phyloP scores from a whole-genome alignment of 2,888 invertebrate genomes.

The Leptinotarsa peninsularis region DNA sequence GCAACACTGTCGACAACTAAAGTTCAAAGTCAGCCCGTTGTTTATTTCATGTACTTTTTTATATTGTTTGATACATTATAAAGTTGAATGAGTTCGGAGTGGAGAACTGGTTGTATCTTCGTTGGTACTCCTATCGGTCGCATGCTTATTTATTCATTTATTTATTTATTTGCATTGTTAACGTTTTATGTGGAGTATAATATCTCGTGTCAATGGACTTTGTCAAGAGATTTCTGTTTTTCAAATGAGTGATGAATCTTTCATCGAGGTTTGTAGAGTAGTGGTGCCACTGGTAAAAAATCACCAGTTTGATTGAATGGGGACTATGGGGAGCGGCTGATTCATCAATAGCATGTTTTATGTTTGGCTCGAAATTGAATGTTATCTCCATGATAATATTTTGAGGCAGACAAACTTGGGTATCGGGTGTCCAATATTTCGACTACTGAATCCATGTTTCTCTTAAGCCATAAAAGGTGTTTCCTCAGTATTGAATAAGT shows the following conservation, averaged over 20 bases:
- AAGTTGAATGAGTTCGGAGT: constrained; percentile 37
- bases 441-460: not conserved
- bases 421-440: not conserved
- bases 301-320: constrained; percentile 23
- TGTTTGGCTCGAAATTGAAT: not conserved
- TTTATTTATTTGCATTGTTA: constrained; percentile 35
- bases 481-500: too few relatives aligned
- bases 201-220: constrained; percentile 24
- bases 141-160: constrained; percentile 34
- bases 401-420: not conserved
- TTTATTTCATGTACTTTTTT: constrained; percentile 34
- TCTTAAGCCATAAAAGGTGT: too few relatives aligned
- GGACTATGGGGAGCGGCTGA: constrained; percentile 11
- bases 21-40: constrained; percentile 37
- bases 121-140: constrained; percentile 30
- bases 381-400: not conserved
- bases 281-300: constrained; percentile 3
- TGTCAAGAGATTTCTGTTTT: constrained; percentile 17
- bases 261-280: constrained; percentile 23
- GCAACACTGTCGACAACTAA: constrained; percentile 24
- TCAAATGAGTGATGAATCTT: constrained; percentile 26
- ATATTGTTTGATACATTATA: constrained; percentile 35
- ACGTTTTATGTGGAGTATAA: constrained; percentile 33
- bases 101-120: constrained; percentile 37
- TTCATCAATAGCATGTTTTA: constrained; percentile 21